Conservation (phyloP, 2,797 vertebrate genomes). For the Pseudocheirus occidentalis region DNA sequence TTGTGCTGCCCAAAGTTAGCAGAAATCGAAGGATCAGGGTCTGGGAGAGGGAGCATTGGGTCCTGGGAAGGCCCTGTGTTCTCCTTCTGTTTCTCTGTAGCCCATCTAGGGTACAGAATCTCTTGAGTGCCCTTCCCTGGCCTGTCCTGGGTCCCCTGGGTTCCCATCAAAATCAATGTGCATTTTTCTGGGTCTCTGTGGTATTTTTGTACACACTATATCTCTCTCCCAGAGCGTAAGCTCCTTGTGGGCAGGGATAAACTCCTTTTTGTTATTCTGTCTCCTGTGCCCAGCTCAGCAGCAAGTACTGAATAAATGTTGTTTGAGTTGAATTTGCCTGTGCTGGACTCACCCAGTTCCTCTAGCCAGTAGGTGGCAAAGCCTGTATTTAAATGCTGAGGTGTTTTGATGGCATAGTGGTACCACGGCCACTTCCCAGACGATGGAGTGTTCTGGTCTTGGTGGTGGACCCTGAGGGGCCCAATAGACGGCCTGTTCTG, state of each 20-base stretch:
- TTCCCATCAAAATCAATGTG: no score
- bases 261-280: no score
- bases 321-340: neutral
- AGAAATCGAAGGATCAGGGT: no score
- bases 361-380: neutral
- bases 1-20: neutral
- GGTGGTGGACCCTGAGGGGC: neutral
- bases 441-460: neutral
- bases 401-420: neutral
- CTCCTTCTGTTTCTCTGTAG: neutral
- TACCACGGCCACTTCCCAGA: neutral
- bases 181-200: no score
- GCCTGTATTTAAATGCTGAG: no score
- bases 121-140: no score
- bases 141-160: no score
- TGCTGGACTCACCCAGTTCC: neutral
- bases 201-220: no score
- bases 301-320: no score
- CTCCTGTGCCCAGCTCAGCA: no score
- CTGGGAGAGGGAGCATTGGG: neutral
- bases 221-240: no score
- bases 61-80: neutral
- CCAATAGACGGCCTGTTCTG: neutral
- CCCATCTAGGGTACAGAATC: neutral
- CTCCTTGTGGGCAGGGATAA: no score